Evolutionary conservation across 2,888 invertebrate genomes (phyloP).

Genomic region (Oeneis ivallda): DNA sequence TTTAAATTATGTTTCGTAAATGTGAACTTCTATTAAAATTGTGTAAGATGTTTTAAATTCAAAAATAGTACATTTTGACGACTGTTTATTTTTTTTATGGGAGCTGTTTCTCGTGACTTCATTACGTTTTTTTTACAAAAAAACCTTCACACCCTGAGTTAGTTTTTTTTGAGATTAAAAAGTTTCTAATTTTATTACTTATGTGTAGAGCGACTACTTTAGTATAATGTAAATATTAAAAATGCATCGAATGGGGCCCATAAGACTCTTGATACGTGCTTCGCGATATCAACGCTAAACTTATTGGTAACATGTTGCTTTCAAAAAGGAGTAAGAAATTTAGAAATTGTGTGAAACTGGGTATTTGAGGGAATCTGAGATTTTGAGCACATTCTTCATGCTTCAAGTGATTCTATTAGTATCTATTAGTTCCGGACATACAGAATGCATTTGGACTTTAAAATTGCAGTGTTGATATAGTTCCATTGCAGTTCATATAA

Average conservation of each 20-base stretch:
- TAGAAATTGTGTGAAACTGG: background rate
- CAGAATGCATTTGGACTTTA: too few relatives aligned
- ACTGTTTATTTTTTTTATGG: background rate
- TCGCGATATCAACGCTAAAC: slow-evolving; percentile 2
- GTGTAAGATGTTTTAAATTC: background rate
- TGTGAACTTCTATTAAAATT: background rate
- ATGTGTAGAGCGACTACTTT: slow-evolving; percentile 27
- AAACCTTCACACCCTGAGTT: background rate
- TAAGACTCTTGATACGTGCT: background rate
- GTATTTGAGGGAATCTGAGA: background rate
- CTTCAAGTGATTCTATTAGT: too few relatives aligned
- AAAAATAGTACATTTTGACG: background rate
- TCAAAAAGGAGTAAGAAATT: background rate
- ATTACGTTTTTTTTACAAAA: background rate
- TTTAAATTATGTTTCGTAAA: background rate
- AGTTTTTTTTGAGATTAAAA: slow-evolving; percentile 16
- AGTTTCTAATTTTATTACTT: slow-evolving; percentile 18
- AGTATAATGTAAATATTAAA: slow-evolving; percentile 11
- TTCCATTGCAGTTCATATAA: too few relatives aligned
- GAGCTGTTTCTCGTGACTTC: slow-evolving; percentile 4
- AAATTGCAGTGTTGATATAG: too few relatives aligned
- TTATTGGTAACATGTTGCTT: slow-evolving; percentile 18
- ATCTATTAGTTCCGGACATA: too few relatives aligned
- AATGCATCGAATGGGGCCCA: slow-evolving; percentile 30
- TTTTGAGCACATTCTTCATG: too few relatives aligned